Evolutionary conservation across 2,888 invertebrate genomes (phyloP).

Genomic region (Agrochola lychnidis): DNA sequence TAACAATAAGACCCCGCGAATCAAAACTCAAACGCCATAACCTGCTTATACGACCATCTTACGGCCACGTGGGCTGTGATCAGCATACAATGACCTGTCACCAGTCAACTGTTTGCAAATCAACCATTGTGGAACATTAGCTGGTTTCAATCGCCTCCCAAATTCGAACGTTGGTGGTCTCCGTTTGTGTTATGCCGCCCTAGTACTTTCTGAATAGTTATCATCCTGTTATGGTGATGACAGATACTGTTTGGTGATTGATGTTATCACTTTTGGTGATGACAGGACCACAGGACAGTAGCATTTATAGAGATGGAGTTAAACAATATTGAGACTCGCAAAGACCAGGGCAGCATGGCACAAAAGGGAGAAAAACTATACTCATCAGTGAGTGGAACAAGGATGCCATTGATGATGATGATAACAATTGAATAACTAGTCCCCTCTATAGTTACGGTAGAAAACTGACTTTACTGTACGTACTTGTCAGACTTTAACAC

Average conservation of each 20-base stretch:
- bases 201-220: constrained; percentile 61
- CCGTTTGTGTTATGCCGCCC: constrained; percentile 60
- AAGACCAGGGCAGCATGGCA: background rate
- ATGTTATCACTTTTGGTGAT: constrained; percentile 19
- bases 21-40: constrained; percentile 51
- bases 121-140: constrained; percentile 83
- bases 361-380: no score
- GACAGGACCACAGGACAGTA: background rate
- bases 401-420: background rate
- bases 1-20: constrained; percentile 51
- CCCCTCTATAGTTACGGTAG: background rate
- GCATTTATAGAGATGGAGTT: background rate
- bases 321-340: background rate
- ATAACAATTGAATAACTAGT: background rate
- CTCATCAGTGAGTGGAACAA: background rate
- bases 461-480: background rate
- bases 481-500: background rate
- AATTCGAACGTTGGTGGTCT: constrained; percentile 82
- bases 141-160: constrained; percentile 82
- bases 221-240: constrained; percentile 35
- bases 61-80: constrained; percentile 72
- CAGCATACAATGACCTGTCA: constrained; percentile 88
- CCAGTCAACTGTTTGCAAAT: constrained; percentile 86
- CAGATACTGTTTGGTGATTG: constrained; percentile 33
- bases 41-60: constrained; percentile 57